phyloP scores from a whole-genome alignment of 1,140 invertebrate species.

The Brachionus calyciflorus region DNA sequence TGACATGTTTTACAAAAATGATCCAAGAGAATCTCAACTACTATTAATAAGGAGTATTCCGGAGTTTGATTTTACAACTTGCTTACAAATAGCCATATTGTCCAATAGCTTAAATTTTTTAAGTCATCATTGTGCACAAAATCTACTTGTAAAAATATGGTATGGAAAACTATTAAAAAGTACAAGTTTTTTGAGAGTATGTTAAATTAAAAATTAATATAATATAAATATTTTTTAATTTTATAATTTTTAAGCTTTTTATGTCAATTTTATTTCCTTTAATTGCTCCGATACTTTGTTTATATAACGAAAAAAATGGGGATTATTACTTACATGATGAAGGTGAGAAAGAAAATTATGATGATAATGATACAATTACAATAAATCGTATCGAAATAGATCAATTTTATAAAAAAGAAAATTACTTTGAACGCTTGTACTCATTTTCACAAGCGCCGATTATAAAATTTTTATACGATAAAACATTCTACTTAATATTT shows the following conservation, averaged over 20 bases:
- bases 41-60: background rate
- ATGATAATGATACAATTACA: background rate
- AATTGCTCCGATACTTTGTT: background rate
- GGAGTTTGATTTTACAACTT: conserved; percentile 13
- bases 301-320: background rate
- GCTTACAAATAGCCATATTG: conserved; percentile 24
- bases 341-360: background rate
- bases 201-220: background rate
- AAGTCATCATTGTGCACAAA: conserved; percentile 13
- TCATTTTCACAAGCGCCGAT: background rate
- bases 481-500: conserved; percentile 16
- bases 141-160: conserved; percentile 20
- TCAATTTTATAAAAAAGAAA: background rate
- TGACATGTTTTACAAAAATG: background rate
- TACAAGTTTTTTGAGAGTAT: background rate
- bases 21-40: background rate
- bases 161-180: conserved; percentile 25
- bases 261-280: background rate
- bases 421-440: background rate
- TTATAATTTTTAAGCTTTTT: background rate
- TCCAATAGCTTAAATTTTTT: conserved; percentile 8
- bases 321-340: background rate
- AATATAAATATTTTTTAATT: no score
- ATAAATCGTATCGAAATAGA: conserved; percentile 9
- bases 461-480: conserved; percentile 41